Evolutionary conservation across 2,113 vertebrate genomes (phyloP).

Genomic region (Prunella fulvescens): DNA sequence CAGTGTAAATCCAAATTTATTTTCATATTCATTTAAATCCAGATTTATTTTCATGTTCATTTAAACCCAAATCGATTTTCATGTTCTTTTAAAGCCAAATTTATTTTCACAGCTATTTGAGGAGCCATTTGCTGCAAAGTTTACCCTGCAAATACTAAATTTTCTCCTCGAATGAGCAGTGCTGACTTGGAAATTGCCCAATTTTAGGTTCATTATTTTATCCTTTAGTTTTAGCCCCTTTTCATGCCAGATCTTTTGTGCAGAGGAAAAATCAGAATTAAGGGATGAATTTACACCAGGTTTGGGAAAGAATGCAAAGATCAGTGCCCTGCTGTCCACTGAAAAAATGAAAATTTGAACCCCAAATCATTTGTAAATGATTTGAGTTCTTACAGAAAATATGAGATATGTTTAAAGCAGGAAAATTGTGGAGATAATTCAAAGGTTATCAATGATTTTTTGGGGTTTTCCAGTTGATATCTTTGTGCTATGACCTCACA

Average conservation of each 20-base stretch:
- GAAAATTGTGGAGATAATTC: not conserved
- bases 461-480: slow-evolving; percentile 17
- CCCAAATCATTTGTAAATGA: not conserved
- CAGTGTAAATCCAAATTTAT: not conserved
- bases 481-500: not conserved
- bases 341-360: not conserved
- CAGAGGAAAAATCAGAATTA: not conserved
- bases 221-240: not conserved
- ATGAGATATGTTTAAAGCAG: not conserved
- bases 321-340: not conserved
- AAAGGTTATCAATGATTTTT: not conserved
- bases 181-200: not conserved
- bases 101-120: not conserved
- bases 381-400: not conserved
- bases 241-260: not conserved
- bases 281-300: not conserved
- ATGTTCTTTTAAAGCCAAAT: not conserved
- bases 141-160: not conserved
- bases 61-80: not conserved
- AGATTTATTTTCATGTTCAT: not conserved
- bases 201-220: not conserved
- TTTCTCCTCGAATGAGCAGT: not conserved
- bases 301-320: not conserved
- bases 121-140: not conserved
- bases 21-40: not conserved